Conservation (phyloP, 2,113 vertebrate genomes). For the Coracopsis vasa region DNA sequence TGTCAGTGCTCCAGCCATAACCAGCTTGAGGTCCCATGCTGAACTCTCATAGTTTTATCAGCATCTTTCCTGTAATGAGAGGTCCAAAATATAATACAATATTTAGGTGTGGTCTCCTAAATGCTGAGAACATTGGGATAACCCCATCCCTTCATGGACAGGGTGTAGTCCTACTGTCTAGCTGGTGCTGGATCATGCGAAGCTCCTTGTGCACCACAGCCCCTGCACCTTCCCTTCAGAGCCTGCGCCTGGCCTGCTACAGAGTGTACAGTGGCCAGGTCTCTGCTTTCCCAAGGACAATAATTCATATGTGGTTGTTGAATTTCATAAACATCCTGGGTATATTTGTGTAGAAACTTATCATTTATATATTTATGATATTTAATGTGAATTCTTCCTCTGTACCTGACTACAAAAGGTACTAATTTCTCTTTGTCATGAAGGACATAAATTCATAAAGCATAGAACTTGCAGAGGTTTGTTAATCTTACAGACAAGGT, state of each 20-base stretch:
- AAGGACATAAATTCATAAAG: neutral
- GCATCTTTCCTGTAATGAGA: neutral
- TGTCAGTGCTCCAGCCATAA: neutral
- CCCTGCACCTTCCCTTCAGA: neutral
- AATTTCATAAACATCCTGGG: neutral
- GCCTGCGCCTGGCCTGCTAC: neutral
- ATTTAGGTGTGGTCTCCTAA: too few species aligned
- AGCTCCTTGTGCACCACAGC: neutral
- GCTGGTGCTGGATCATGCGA: neutral
- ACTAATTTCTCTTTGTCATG: neutral
- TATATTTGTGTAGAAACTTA: neutral
- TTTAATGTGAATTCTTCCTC: neutral
- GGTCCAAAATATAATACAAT: neutral
- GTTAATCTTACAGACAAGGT: neutral
- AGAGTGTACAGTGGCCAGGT: neutral
- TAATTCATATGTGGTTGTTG: neutral
- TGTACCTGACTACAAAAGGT: neutral
- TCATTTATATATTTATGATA: neutral
- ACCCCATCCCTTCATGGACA: neutral
- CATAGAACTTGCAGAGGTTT: neutral
- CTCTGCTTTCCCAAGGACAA: neutral
- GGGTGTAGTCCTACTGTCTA: neutral
- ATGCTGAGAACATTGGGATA: neutral
- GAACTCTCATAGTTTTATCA: neutral
- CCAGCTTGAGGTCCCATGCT: neutral